Conservation (phyloP, 2,113 vertebrate genomes). For the Siniperca chuatsi region DNA sequence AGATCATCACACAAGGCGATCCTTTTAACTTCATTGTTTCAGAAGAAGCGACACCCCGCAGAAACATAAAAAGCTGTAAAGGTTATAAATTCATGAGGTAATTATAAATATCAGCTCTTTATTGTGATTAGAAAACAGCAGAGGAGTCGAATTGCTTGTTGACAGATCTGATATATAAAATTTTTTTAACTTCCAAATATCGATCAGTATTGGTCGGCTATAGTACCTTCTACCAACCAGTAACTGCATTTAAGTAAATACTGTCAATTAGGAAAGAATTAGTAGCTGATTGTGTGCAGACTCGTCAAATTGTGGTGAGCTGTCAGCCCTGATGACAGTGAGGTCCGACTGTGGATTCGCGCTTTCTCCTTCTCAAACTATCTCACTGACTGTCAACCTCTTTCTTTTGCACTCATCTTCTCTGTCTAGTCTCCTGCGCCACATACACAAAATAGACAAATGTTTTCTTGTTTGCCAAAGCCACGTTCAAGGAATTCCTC, state of each 20-base stretch:
- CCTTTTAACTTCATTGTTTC: too few relatives aligned
- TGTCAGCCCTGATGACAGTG: neutral
- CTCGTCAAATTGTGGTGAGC: neutral
- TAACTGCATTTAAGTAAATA: neutral
- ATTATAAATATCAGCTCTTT: too few relatives aligned
- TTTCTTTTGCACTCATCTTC: conserved; percentile 14
- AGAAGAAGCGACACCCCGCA: too few relatives aligned
- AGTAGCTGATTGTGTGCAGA: neutral
- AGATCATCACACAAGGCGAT: too few relatives aligned
- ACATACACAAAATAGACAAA: conserved; percentile 13
- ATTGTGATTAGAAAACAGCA: too few relatives aligned
- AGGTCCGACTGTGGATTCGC: conserved; percentile 3
- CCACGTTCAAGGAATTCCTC: conserved; percentile 48
- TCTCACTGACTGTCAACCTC: neutral
- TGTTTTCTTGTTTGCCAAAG: conserved; percentile 5
- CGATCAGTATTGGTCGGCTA: neutral
- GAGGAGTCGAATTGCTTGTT: too few relatives aligned
- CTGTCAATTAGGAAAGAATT: neutral
- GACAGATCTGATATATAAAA: neutral
- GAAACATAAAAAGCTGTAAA: too few relatives aligned
- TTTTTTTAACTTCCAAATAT: neutral
- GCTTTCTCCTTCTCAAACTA: conserved; percentile 5
- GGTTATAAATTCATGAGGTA: too few relatives aligned
- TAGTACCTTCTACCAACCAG: neutral
- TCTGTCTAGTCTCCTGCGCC: neutral